Percentiles rank a stretch among this genome's conserved stretches.
phyloP scores from a whole-genome alignment of 2,797 vertebrate genomes.

The Mormyrus hasselquistii region DNA sequence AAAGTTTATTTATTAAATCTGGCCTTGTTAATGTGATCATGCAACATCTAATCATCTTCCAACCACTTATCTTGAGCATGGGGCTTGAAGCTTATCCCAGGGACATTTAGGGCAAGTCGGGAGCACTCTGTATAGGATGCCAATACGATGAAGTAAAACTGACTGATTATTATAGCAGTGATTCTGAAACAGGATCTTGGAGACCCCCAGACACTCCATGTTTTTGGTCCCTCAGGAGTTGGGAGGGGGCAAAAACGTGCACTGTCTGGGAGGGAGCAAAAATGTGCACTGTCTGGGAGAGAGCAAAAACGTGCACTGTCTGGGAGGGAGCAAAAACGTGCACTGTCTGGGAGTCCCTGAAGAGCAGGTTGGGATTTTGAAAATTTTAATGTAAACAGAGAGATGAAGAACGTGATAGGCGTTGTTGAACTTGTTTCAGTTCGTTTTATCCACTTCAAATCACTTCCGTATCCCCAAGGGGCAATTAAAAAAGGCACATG shows the following conservation, averaged over 20 bases:
- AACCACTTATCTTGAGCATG: neutral
- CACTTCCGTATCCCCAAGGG: neutral
- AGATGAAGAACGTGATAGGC: neutral
- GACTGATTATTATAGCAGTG: neutral
- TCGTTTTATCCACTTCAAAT: neutral
- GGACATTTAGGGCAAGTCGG: neutral
- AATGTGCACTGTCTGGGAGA: neutral
- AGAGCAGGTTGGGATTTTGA: neutral
- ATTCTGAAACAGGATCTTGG: neutral
- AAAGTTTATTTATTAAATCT: neutral
- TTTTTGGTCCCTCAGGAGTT: neutral
- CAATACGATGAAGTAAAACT: neutral
- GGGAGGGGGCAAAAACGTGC: neutral
- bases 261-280: neutral
- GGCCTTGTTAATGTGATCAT: neutral
- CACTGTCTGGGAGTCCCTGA: neutral
- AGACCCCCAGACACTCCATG: neutral
- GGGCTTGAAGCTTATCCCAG: neutral
- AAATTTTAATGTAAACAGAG: neutral
- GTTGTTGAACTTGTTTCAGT: neutral
- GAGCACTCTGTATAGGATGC: neutral
- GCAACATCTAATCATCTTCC: neutral
- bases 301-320: neutral
- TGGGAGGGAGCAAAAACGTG: neutral
- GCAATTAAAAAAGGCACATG: neutral